Evolutionary conservation across 2,113 vertebrate species (phyloP), one percentile per base, ranked within the genome.

Genomic region (Cygnus atratus): DNA sequence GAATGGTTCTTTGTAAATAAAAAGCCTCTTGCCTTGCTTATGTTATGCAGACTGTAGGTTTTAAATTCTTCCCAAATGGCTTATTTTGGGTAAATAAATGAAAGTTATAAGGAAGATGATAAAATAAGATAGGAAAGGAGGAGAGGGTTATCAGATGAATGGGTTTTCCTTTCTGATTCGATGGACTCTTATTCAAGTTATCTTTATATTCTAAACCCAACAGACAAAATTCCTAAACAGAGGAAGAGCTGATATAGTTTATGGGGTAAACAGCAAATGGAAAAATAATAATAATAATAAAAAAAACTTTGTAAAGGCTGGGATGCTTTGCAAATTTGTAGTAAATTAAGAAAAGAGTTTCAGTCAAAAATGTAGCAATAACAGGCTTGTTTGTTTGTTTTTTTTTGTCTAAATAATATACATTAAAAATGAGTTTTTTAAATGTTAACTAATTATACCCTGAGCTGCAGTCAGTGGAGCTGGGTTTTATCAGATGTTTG

Each of bases 321-420:
- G 6, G 33, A 19, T 15, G 33, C 48, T 12, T 31, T 65, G 44
- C 24, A 83, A 46, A 83, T 61, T 9, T 35, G 50, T 18, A n/a
- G 39, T 16, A 55, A 92, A 55, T 11, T 33, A 85, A 81, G 17
- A 20, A 37, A 39, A 10, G 19, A 25, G 25, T 39, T 90, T 54
- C 18, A 35, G 29, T 77, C 8, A 21, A 85, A 72, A 33, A 28
- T 5, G 3, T 0, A 74, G 37, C 0, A 0, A 20, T 17, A 72
- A 55, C 16, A 46, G 37, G 37, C 28, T 55, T n/a, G 11, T 6
- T 55, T 55, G 6, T 55, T 31, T 55, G 26, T 17, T 24, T 62
- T 25, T 31, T 86, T 31, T 83, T 84, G 58, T 31, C 33, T 14
- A 80, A 90, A 73, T 5, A 29, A 22, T 5, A 55, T 80, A 87